Conservation (phyloP, 1,140 invertebrate species). For the Mercenaria mercenaria region DNA sequence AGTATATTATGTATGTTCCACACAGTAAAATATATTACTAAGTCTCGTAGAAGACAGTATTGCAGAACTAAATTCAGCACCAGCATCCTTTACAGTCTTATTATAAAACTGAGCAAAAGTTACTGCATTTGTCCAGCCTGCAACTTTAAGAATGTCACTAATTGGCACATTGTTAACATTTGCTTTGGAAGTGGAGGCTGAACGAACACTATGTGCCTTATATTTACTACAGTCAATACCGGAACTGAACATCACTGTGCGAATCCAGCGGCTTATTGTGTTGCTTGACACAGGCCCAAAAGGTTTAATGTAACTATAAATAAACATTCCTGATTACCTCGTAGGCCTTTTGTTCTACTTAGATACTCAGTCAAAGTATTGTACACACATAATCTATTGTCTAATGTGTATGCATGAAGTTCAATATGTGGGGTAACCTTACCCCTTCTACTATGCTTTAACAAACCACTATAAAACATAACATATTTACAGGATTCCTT, state of each 20-base stretch:
- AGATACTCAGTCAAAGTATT: background rate
- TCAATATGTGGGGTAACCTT: too few species aligned
- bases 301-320: slow-evolving; percentile 62
- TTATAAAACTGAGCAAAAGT: slow-evolving; percentile 4
- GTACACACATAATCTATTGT: background rate
- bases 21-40: background rate
- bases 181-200: slow-evolving; percentile 30
- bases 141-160: slow-evolving; percentile 20
- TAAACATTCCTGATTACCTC: slow-evolving; percentile 29
- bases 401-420: too few species aligned
- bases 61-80: too few species aligned
- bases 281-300: too few species aligned
- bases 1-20: background rate
- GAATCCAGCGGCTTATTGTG: slow-evolving; percentile 47
- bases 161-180: background rate
- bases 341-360: background rate
- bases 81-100: background rate
- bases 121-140: slow-evolving; percentile 16
- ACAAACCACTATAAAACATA: too few species aligned
- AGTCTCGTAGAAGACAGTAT: slow-evolving; percentile 11
- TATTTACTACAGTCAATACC: slow-evolving; percentile 28
- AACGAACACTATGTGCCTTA: slow-evolving; percentile 37
- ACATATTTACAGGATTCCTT: too few species aligned
- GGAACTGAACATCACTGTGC: slow-evolving; percentile 20
- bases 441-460: too few species aligned